These are phyloP conservation scores for Cardiocondyla obscurior DNA, from an alignment of 1,140 invertebrate species.

Conservation along the genomic window DNA sequence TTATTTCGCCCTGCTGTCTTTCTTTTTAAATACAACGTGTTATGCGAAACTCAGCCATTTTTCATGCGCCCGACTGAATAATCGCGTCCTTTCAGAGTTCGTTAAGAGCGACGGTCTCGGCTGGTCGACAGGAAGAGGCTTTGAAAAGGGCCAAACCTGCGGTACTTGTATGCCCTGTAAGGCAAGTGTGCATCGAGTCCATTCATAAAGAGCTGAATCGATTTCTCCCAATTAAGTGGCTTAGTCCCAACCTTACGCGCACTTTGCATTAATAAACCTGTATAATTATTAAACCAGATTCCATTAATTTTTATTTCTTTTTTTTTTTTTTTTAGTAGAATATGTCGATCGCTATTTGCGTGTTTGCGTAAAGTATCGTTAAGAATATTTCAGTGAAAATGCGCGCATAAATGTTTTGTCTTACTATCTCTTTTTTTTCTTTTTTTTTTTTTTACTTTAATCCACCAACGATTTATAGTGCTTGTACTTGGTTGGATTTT, in stretches of 20 bases:
- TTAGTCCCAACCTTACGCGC: background rate
- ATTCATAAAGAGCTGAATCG: constrained; percentile 21
- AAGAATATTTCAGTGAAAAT: background rate
- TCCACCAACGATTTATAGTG: constrained; percentile 19
- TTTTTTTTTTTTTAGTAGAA: background rate
- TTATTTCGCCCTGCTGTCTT: background rate
- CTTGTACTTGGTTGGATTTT: constrained; percentile 7
- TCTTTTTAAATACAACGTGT: background rate
- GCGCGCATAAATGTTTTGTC: background rate
- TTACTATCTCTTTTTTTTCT: too few species aligned
- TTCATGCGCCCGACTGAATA: background rate
- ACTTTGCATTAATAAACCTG: background rate
- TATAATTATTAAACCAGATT: constrained; percentile 30
- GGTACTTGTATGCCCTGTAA: background rate
- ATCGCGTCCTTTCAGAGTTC: constrained; percentile 28
- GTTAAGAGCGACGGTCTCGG: constrained; percentile 2
- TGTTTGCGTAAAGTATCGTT: background rate
- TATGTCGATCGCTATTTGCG: background rate
- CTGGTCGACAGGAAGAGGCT: constrained; percentile 27
- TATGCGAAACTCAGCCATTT: constrained; percentile 1
- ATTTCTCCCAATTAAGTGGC: constrained; percentile 3
- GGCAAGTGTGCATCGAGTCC: constrained; percentile 1
- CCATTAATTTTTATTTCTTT: too few species aligned
- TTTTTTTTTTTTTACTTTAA: constrained; percentile 3
- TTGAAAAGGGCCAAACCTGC: constrained; percentile 15